Evolutionary conservation across 2,113 vertebrate species (phyloP).

Genomic region (Sphaerodactylus townsendi): DNA sequence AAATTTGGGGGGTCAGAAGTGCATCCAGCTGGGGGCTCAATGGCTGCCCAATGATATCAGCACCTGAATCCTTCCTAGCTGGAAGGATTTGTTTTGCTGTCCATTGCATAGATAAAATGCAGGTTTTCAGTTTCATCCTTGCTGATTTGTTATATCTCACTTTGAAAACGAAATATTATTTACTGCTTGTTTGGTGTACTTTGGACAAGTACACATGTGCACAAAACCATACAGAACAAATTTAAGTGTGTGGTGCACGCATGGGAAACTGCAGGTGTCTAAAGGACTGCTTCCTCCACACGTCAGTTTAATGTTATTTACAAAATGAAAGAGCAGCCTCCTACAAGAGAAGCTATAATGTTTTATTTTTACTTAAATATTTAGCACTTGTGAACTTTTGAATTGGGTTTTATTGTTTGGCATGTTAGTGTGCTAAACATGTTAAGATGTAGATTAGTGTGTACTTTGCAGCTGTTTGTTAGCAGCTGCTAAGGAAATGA

Average conservation of each 20-base stretch:
- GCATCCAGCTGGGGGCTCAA: too few relatives aligned
- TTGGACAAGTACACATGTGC: background rate
- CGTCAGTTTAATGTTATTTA: background rate
- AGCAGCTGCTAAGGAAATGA: slow-evolving; percentile 60
- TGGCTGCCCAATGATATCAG: too few relatives aligned
- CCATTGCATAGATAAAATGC: background rate
- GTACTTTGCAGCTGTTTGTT: slow-evolving; percentile 63
- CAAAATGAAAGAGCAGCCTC: background rate
- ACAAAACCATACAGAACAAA: background rate
- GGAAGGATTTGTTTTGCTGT: background rate
- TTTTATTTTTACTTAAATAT: background rate
- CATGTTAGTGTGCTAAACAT: slow-evolving; percentile 44
- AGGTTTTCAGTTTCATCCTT: background rate
- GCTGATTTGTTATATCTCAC: background rate
- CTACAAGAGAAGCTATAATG: background rate
- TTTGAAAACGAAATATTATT: background rate
- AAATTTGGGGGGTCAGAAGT: too few relatives aligned
- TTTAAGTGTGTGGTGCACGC: too few relatives aligned
- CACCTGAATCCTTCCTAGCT: too few relatives aligned
- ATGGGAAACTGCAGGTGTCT: background rate
- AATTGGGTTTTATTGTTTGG: background rate
- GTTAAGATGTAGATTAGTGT: slow-evolving; percentile 11
- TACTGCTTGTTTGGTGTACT: background rate
- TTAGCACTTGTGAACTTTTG: background rate
- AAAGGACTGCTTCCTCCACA: background rate